phyloP scores from a whole-genome alignment of 2,113 vertebrate genomes.

The Suricata suricatta region DNA sequence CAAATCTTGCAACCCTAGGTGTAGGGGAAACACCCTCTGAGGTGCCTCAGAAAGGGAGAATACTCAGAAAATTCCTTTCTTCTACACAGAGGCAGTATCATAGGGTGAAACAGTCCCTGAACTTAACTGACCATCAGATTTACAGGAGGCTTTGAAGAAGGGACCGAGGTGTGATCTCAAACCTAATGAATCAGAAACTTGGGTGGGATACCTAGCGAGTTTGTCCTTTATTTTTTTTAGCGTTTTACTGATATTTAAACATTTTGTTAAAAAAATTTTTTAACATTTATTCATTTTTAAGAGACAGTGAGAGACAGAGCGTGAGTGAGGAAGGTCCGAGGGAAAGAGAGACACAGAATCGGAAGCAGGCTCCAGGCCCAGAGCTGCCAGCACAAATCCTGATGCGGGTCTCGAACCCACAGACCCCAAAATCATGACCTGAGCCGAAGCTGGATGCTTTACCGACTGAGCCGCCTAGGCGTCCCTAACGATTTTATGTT shows the following conservation, averaged over 20 bases:
- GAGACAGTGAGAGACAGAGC: no score
- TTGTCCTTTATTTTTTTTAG: neutral
- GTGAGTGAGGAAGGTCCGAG: no score
- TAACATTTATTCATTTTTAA: no score
- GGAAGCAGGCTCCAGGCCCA: no score
- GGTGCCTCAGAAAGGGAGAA: neutral
- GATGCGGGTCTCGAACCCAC: no score
- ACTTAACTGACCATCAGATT: neutral
- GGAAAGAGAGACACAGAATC: no score
- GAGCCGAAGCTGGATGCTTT: no score
- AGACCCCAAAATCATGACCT: no score
- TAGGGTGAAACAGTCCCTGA: neutral
- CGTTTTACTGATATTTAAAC: neutral
- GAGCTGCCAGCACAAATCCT: no score
- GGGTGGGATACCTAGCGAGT: neutral
- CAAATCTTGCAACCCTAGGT: neutral
- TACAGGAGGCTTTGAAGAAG: neutral
- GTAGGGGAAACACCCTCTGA: neutral
- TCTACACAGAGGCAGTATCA: neutral
- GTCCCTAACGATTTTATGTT: neutral
- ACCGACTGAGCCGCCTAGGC: no score
- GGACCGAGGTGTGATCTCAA: neutral
- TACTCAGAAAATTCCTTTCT: neutral
- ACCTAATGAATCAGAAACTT: neutral
- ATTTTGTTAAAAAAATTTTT: neutral